Evolutionary conservation across 2,888 invertebrate genomes (phyloP).

Genomic region (Liodrosophila aerea): DNA sequence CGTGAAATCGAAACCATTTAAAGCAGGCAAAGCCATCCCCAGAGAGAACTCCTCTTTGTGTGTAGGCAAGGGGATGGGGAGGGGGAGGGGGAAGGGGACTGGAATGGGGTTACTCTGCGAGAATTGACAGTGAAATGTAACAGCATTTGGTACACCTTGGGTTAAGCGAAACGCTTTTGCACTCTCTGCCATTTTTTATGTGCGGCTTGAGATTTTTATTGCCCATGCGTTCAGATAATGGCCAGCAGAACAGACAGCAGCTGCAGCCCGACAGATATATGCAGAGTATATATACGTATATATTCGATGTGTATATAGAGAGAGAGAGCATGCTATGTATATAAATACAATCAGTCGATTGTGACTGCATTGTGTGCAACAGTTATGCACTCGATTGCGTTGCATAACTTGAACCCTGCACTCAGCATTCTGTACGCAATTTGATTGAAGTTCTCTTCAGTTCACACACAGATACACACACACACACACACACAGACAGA

Average conservation of each 20-base stretch:
- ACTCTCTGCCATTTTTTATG: slow-evolving; percentile 31
- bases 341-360: background rate
- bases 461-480: slow-evolving; percentile 4
- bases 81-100: background rate
- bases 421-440: slow-evolving; percentile 11
- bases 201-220: slow-evolving; percentile 53
- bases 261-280: background rate
- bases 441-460: slow-evolving; percentile 22
- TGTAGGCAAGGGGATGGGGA: background rate
- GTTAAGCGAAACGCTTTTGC: slow-evolving; percentile 10
- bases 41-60: slow-evolving; percentile 10
- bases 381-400: slow-evolving; percentile 30
- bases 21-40: slow-evolving; percentile 46
- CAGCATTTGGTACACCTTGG: slow-evolving; percentile 36
- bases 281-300: background rate
- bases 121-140: background rate
- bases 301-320: background rate
- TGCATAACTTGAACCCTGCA: slow-evolving; percentile 38
- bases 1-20: slow-evolving; percentile 67
- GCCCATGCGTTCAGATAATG: slow-evolving; percentile 41
- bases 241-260: slow-evolving; percentile 41
- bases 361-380: slow-evolving; percentile 23
- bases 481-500: slow-evolving; percentile 5
- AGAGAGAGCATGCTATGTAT: background rate
- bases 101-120: background rate